phyloP scores from a whole-genome alignment of 2,888 invertebrate genomes.

The Apodemia mormo region DNA sequence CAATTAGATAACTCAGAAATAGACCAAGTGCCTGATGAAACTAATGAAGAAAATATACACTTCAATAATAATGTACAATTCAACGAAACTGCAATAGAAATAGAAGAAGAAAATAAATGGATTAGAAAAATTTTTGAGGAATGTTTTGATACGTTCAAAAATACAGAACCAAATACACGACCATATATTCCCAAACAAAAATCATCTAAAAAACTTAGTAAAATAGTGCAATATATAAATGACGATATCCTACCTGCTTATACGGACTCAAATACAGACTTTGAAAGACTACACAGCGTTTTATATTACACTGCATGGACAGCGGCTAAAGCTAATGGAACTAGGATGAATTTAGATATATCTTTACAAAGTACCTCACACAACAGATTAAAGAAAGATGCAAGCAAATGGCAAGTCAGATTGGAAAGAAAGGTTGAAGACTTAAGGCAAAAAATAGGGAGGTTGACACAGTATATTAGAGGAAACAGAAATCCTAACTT shows the following conservation, averaged over 20 bases:
- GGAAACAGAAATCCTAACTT: slow-evolving; percentile 22
- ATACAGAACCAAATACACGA: slow-evolving; percentile 12
- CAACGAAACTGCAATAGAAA: no score
- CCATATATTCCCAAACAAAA: slow-evolving; percentile 31
- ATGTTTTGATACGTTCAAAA: no score
- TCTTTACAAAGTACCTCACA: no score
- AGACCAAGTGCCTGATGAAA: no score
- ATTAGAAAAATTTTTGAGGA: no score
- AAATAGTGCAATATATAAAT: slow-evolving; percentile 28
- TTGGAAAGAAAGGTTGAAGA: slow-evolving; percentile 24
- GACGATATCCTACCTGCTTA: slow-evolving; percentile 21
- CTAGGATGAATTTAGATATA: not conserved
- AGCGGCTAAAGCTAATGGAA: slow-evolving; percentile 19
- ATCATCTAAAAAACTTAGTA: slow-evolving; percentile 26
- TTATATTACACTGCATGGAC: slow-evolving; percentile 31
- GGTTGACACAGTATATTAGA: slow-evolving; percentile 23
- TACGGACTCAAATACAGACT: slow-evolving; percentile 17
- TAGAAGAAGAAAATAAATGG: no score
- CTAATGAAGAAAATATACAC: no score
- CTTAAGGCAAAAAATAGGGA: slow-evolving; percentile 26
- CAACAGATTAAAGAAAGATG: not conserved
- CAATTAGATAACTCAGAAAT: no score
- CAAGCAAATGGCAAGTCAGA: slow-evolving; percentile 27
- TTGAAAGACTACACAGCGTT: slow-evolving; percentile 20
- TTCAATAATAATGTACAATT: no score